A percentile compares a stretch with the other conserved stretches of the same genome.
Evolutionary conservation across 2,888 invertebrate species (phyloP).

Genomic region (Eristalis tenax): DNA sequence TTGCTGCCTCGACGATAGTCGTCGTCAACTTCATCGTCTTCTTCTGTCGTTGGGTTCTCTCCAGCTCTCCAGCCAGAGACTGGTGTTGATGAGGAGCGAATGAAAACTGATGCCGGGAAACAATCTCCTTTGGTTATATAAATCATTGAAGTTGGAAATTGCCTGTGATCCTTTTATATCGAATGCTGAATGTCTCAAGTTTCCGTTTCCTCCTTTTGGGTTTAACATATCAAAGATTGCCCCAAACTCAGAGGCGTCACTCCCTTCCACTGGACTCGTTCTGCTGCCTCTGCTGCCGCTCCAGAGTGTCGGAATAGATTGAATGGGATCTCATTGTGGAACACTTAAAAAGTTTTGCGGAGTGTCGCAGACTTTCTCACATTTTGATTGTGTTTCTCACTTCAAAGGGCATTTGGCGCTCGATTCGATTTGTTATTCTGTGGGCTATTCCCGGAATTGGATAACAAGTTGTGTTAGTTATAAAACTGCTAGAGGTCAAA

Average conservation of each 20-base stretch:
- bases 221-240: conserved; percentile 70
- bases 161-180: conserved; percentile 67
- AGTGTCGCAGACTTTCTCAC: conserved; percentile 54
- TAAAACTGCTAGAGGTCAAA: conserved; percentile 47
- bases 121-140: conserved; percentile 65
- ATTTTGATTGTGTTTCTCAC: conserved; percentile 62
- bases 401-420: conserved; percentile 57
- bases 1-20: conserved; percentile 36
- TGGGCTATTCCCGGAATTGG: conserved; percentile 56
- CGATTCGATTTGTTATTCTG: conserved; percentile 58
- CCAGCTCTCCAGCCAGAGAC: not conserved
- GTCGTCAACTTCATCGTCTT: conserved; percentile 10
- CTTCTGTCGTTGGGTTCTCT: not conserved
- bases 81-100: conserved; percentile 65
- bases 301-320: conserved; percentile 16
- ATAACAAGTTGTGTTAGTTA: conserved; percentile 64
- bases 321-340: conserved; percentile 54
- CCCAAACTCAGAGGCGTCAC: conserved; percentile 17
- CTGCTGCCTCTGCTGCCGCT: not conserved
- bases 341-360: conserved; percentile 51
- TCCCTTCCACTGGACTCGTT: not conserved
- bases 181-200: conserved; percentile 55
- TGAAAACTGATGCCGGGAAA: conserved; percentile 58
- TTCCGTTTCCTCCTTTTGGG: conserved; percentile 40
- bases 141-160: conserved; percentile 70